Conservation (phyloP, 2,888 invertebrate genomes). For the Latrodectus hesperus region DNA sequence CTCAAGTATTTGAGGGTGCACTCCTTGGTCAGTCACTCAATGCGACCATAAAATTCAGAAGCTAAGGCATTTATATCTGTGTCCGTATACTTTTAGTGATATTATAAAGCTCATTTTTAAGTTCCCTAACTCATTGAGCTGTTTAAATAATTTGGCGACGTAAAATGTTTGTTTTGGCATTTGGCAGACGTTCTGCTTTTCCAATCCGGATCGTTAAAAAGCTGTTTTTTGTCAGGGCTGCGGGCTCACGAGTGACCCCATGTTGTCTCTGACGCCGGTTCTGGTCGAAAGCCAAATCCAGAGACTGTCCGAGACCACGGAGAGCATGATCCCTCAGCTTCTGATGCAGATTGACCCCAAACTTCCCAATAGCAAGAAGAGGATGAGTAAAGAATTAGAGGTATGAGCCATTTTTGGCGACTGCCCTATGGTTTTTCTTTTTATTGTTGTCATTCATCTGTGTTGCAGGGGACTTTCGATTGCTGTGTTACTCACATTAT, state of each 20-base stretch:
- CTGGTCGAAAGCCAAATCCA: constrained; percentile 89
- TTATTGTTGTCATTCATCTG: constrained; percentile 10
- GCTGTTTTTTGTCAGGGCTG: constrained; percentile 69
- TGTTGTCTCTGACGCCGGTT: constrained; percentile 83
- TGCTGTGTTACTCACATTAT: too few species aligned
- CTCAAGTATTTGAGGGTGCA: too few species aligned
- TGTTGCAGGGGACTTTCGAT: not conserved
- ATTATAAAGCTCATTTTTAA: not conserved
- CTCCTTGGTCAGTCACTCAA: too few species aligned
- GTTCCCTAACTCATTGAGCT: not conserved
- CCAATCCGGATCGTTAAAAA: constrained; percentile 44
- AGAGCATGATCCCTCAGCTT: constrained; percentile 81
- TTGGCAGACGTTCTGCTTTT: constrained; percentile 57
- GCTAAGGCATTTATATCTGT: not conserved
- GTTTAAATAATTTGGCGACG: not conserved
- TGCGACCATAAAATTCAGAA: too few species aligned
- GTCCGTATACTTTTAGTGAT: not conserved
- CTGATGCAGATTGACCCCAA: constrained; percentile 89
- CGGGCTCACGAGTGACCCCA: constrained; percentile 73
- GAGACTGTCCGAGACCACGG: constrained; percentile 88
- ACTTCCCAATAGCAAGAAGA: constrained; percentile 83
- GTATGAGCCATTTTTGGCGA: constrained; percentile 75
- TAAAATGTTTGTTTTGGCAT: constrained; percentile 8
- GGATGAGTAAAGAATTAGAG: constrained; percentile 91
- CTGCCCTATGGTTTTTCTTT: constrained; percentile 41